Percentiles rank a stretch among this genome's conserved stretches.
Evolutionary conservation across 1,140 invertebrate genomes (phyloP).

Genomic region (Harpegnathos saltator): DNA sequence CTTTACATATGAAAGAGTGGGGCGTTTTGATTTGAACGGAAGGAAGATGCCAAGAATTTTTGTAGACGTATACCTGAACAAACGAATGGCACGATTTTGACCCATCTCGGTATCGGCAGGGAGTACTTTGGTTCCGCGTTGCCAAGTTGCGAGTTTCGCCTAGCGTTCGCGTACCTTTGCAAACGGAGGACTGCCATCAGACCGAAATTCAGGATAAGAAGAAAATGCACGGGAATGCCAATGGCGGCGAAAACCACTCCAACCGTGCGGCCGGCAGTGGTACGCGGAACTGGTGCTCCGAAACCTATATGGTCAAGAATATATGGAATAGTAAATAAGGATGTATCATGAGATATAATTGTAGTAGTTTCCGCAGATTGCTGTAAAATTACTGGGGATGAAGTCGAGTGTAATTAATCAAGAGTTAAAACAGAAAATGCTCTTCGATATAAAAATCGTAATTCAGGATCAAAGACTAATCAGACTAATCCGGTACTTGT

Average conservation of each 20-base stretch:
- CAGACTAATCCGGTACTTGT: too few species aligned
- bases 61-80: conserved; percentile 71
- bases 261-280: conserved; percentile 86
- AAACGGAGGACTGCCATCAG: conserved; percentile 86
- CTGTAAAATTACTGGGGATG: too few species aligned
- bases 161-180: conserved; percentile 82
- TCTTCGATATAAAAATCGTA: too few species aligned
- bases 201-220: conserved; percentile 88
- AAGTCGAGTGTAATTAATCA: too few species aligned
- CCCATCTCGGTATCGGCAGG: conserved; percentile 78
- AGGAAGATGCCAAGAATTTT: too few species aligned
- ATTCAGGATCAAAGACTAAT: too few species aligned
- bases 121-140: conserved; percentile 73
- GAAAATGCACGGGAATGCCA: conserved; percentile 88
- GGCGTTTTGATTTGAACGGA: too few species aligned
- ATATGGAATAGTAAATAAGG: not conserved
- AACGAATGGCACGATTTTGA: conserved; percentile 80
- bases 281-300: conserved; percentile 88
- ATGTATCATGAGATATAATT: too few species aligned
- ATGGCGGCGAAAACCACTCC: conserved; percentile 87
- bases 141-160: conserved; percentile 65
- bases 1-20: too few species aligned
- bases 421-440: too few species aligned
- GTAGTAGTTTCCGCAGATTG: too few species aligned
- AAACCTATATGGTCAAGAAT: conserved; percentile 84